phyloP scores from a whole-genome alignment of 2,888 invertebrate genomes.

The Mesoligia furuncula region DNA sequence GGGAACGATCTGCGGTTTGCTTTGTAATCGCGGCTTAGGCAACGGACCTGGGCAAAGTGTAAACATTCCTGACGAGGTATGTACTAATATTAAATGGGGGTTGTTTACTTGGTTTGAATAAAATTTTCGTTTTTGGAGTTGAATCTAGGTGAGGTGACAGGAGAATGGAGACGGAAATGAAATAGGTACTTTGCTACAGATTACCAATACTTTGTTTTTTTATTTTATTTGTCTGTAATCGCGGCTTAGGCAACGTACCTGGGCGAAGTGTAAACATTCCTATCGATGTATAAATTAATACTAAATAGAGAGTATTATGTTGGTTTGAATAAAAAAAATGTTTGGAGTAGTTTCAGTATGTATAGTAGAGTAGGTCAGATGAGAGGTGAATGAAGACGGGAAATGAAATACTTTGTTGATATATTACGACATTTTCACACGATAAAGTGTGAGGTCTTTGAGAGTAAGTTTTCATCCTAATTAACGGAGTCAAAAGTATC shows the following conservation, averaged over 20 bases:
- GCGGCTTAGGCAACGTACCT: constrained; percentile 37
- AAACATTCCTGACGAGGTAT: constrained; percentile 16
- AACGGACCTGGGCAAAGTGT: constrained; percentile 16
- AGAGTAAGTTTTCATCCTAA: constrained; percentile 17
- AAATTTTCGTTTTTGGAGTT: background rate
- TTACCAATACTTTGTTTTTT: background rate
- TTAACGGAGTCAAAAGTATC: constrained; percentile 32
- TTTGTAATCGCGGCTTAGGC: constrained; percentile 47
- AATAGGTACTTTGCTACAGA: background rate
- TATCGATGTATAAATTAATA: background rate
- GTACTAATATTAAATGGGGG: background rate
- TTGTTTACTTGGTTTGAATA: background rate
- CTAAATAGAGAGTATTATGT: too few species aligned
- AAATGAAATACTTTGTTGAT: background rate
- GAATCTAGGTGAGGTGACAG: background rate
- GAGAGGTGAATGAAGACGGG: background rate
- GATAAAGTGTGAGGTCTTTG: background rate
- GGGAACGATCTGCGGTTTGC: constrained; percentile 49
- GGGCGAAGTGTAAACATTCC: constrained; percentile 15
- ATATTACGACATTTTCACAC: background rate
- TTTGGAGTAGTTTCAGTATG: background rate
- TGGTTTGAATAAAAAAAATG: too few species aligned
- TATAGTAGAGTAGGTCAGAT: background rate
- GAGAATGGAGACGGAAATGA: background rate
- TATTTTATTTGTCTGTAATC: constrained; percentile 22